Evolutionary conservation across 2,113 vertebrate genomes (phyloP), one percentile per base, ranked within the genome.

Genomic region (Lasiurus cinereus): DNA sequence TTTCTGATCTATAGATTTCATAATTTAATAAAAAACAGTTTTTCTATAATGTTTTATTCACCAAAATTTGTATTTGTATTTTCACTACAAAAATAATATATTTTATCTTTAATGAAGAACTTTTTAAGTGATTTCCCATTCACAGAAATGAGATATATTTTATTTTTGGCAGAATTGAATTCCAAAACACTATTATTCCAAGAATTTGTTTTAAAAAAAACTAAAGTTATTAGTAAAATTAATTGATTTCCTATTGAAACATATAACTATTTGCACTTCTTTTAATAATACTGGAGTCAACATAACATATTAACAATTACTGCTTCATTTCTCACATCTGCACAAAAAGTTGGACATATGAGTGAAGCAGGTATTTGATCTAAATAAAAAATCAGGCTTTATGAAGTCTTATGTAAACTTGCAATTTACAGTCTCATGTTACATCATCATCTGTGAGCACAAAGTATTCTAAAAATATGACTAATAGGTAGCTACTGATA

Each of bases 391-490:
- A 7, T 46, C n/a, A 54, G 74, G n/a, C 22, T 77, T 87, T 77
- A 64, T 52, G 33, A 90, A 87, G 24, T 82, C 56, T 82, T 39
- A 13, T 86, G 16, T 66, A 86, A 89, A 50, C 24, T 8, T 31
- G 70, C 8, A 36, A 76, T 73, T 15, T 85, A 13, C 48, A 67
- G 39, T 4, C 87, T 82, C 39, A 36, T 46, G 62, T 70, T 91
- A 85, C 76, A 36, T 82, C 67, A 90, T 74, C 15, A 77, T 77
- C 8, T 74, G 46, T 69, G 88, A 19, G 56, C 8, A 56, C 8
- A 56, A 21, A 92, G 12, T 77, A 91, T 92, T 95, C 83, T 52
- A 76, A 92, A 95, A 95, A 67, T n/a, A 21, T 4, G 82, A 83
- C 62, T 33, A 39, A 21, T 59, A 59, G 43, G 43, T 89, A 77